A percentile compares a stretch with the other conserved stretches of the same genome.
Conservation (phyloP, 2,113 vertebrate genomes). For the Ceratotherium simum region DNA sequence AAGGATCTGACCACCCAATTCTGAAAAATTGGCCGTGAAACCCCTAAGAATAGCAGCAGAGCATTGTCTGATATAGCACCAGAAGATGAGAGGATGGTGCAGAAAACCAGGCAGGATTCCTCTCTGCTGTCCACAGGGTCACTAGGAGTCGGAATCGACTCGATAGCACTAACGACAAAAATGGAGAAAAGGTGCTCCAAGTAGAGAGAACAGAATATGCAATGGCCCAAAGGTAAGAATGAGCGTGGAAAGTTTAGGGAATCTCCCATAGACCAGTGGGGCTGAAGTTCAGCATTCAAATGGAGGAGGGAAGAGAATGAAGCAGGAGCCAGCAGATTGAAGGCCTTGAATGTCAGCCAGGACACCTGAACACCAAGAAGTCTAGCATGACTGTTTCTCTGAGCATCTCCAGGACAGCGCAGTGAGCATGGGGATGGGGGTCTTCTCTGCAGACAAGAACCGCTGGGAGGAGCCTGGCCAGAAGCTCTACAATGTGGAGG, state of each 20-base stretch:
- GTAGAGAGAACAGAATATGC: background rate
- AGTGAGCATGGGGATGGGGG: background rate
- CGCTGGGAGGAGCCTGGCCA: constrained; percentile 87
- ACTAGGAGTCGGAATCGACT: no score
- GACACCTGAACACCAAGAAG: background rate
- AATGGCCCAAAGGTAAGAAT: background rate
- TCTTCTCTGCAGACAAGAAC: constrained; percentile 76
- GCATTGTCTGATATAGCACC: no score
- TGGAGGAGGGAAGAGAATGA: background rate
- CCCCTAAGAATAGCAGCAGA: no score
- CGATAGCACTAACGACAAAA: no score
- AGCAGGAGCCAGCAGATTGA: background rate
- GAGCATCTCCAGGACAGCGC: background rate
- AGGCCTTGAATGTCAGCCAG: background rate
- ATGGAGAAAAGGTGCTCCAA: background rate
- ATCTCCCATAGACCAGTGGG: background rate
- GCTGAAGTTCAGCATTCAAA: background rate
- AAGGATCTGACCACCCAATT: no score
- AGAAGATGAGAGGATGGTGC: no score
- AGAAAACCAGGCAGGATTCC: no score
- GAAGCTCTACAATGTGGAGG: constrained; percentile 89
- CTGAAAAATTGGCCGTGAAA: no score
- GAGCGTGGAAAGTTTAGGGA: background rate
- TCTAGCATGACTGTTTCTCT: background rate
- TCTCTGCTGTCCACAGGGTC: no score